Conservation (phyloP, 1,140 invertebrate species). For the Goniozus legneri region DNA sequence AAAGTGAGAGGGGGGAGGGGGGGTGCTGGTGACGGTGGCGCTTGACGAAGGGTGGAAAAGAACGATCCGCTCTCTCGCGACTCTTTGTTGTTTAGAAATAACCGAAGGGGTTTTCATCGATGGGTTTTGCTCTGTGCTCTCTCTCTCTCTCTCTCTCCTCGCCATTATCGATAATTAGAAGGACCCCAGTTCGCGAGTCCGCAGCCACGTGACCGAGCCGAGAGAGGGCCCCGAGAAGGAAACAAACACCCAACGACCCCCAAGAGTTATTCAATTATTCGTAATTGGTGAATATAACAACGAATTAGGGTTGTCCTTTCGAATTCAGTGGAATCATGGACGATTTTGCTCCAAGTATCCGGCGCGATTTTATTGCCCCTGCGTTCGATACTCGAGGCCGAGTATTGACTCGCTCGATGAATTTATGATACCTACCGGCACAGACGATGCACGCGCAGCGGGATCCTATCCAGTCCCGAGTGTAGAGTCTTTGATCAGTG, state of each 20-base stretch:
- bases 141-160: conserved; percentile 7
- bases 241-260: no score
- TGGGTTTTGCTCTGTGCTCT: conserved; percentile 26
- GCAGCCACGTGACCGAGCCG: conserved; percentile 51
- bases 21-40: not conserved
- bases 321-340: no score
- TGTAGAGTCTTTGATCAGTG: conserved; percentile 26
- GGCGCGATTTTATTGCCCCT: no score
- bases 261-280: no score
- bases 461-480: no score
- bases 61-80: conserved; percentile 34
- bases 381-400: no score
- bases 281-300: no score
- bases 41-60: conserved; percentile 15
- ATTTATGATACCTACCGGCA: conserved; percentile 20
- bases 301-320: no score
- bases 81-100: conserved; percentile 54
- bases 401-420: conserved; percentile 23
- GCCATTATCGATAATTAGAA: conserved; percentile 53
- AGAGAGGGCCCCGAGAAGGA: no score
- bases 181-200: no score
- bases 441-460: no score
- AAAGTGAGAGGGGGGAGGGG: not conserved
- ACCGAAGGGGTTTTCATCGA: conserved; percentile 47
- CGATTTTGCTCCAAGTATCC: no score